These are phyloP conservation scores for Dione vanillae DNA, from an alignment of 2,888 invertebrate genomes.

Conservation along the genomic window DNA sequence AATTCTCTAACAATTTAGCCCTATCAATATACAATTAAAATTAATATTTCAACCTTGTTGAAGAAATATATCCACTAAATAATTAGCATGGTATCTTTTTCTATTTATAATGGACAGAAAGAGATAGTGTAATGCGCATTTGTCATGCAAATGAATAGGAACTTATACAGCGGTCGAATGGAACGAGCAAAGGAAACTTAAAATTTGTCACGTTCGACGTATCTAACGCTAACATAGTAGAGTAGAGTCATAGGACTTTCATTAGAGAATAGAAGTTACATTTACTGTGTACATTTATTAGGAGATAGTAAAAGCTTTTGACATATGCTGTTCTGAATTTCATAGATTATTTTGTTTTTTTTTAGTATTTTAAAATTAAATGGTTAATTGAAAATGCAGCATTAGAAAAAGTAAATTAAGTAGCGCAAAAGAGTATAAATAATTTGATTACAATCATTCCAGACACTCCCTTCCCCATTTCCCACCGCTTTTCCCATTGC, in stretches of 20 bases:
- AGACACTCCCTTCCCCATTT: too few species aligned
- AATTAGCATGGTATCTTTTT: neutral
- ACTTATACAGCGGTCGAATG: slow-evolving; percentile 4
- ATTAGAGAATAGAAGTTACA: neutral
- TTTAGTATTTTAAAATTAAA: too few species aligned
- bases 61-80: neutral
- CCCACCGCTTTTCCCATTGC: too few species aligned
- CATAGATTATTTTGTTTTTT: too few species aligned
- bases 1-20: neutral
- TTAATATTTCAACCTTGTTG: neutral
- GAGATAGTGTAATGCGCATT: neutral
- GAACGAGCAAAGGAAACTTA: slow-evolving; percentile 5
- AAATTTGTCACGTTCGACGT: slow-evolving; percentile 13
- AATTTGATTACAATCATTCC: too few species aligned
- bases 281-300: neutral
- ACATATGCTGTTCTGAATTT: too few species aligned
- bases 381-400: too few species aligned
- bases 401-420: too few species aligned
- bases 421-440: too few species aligned
- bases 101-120: neutral
- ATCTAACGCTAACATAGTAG: slow-evolving; percentile 10
- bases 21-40: neutral
- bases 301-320: too few species aligned
- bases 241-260: neutral
- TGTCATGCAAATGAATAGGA: slow-evolving; percentile 10